A percentile compares a stretch with the other conserved stretches of the same genome.
These are phyloP conservation scores for Pica pica DNA, from an alignment of 2,113 vertebrate genomes.

Conservation along the genomic window DNA sequence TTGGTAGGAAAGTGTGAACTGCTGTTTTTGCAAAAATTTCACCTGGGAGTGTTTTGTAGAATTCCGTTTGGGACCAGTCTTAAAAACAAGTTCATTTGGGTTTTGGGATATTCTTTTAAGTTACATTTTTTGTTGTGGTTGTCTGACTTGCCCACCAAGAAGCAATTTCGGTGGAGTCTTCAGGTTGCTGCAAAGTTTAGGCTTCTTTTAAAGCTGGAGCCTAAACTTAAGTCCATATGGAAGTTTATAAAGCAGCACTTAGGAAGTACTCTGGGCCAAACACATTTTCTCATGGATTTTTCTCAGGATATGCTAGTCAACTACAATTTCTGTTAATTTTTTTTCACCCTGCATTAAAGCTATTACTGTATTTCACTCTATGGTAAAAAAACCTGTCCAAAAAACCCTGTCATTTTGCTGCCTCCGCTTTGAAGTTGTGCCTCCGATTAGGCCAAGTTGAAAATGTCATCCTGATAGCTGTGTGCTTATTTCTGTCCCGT, in stretches of 20 bases:
- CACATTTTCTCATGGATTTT: neutral
- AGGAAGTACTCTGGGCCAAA: neutral
- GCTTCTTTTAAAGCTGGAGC: neutral
- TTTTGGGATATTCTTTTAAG: neutral
- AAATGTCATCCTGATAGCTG: neutral
- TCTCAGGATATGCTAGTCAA: neutral
- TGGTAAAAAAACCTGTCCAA: neutral
- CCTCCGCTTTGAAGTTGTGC: constrained; percentile 11
- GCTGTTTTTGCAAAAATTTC: neutral
- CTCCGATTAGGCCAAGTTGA: neutral
- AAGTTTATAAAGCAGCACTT: neutral
- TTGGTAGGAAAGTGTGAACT: neutral
- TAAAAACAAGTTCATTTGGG: neutral
- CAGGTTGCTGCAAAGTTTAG: neutral
- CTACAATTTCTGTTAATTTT: constrained; percentile 48
- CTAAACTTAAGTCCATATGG: neutral
- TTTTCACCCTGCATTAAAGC: constrained; percentile 6
- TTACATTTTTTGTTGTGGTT: neutral
- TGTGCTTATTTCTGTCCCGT: neutral
- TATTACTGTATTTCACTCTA: neutral
- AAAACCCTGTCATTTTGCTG: neutral
- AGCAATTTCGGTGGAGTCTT: neutral
- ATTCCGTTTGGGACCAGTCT: neutral
- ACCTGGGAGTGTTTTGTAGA: neutral
- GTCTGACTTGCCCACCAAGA: neutral